Evolutionary conservation across 2,113 vertebrate species (phyloP).

Genomic region (Nannobrachium achirus): DNA sequence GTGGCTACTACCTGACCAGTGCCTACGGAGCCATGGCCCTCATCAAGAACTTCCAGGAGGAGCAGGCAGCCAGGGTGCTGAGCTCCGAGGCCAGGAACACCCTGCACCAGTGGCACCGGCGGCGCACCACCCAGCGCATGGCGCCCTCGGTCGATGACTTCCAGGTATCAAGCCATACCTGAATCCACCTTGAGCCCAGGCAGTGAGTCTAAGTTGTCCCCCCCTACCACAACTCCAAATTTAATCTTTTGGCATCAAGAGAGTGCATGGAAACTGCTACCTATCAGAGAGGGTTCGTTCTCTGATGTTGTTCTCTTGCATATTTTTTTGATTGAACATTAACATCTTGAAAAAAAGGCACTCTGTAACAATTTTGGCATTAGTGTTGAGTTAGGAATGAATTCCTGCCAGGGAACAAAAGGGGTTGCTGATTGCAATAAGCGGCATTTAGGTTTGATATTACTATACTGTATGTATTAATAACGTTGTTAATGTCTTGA

Average conservation of each 20-base stretch:
- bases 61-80: conserved; percentile 90
- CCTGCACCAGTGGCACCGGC: conserved; percentile 93
- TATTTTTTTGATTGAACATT: no score
- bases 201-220: conserved; percentile 69
- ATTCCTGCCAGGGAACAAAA: not conserved
- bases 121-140: conserved; percentile 88
- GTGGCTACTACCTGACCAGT: conserved; percentile 96
- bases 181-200: conserved; percentile 66
- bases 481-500: not conserved
- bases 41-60: conserved; percentile 97
- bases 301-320: not conserved
- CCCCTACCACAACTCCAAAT: conserved; percentile 15
- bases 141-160: conserved; percentile 93
- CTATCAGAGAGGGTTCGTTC: no score
- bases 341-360: no score
- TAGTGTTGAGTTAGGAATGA: not conserved
- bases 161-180: conserved; percentile 84
- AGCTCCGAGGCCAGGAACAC: conserved; percentile 93
- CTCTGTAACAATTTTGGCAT: not conserved
- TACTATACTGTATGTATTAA: not conserved
- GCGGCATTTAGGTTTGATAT: not conserved
- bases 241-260: not conserved
- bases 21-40: conserved; percentile 94
- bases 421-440: not conserved
- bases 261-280: conserved; percentile 42